Conservation (phyloP, 2,888 invertebrate genomes). For the Xanthostigma xanthostigma region DNA sequence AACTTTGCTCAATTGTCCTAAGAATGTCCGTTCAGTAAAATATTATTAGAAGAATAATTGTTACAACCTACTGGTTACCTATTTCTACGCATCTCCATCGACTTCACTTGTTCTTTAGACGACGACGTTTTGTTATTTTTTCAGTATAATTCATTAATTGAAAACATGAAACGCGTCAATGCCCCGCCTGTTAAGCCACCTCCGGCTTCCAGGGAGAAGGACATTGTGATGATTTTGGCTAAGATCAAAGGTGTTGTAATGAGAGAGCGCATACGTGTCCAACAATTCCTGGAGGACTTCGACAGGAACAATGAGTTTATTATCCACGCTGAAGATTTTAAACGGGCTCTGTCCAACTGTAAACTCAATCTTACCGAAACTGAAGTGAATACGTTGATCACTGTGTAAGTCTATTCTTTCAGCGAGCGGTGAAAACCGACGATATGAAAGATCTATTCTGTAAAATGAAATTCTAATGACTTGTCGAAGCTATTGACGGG, state of each 20-base stretch:
- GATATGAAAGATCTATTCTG: background rate
- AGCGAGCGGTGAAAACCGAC: background rate
- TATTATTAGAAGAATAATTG: too few relatives aligned
- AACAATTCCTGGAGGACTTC: slow-evolving; percentile 50
- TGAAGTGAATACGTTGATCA: slow-evolving; percentile 55
- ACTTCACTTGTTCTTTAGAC: too few relatives aligned
- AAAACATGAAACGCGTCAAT: slow-evolving; percentile 26
- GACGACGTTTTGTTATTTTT: slow-evolving; percentile 7
- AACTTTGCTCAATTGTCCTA: too few relatives aligned
- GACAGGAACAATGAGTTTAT: slow-evolving; percentile 47
- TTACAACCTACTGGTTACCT: too few relatives aligned
- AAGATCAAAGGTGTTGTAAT: slow-evolving; percentile 61
- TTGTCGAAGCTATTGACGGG: background rate
- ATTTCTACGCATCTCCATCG: too few relatives aligned
- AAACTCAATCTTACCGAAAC: slow-evolving; percentile 46
- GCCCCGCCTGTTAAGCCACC: slow-evolving; percentile 20
- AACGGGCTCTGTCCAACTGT: slow-evolving; percentile 50
- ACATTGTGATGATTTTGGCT: slow-evolving; percentile 55
- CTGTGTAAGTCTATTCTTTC: slow-evolving; percentile 40
- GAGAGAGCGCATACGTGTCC: slow-evolving; percentile 46
- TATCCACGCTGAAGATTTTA: slow-evolving; percentile 51
- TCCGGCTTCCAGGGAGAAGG: slow-evolving; percentile 33
- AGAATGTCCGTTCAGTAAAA: too few relatives aligned
- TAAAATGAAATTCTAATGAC: background rate
- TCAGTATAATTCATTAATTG: slow-evolving; percentile 24